Conservation (phyloP, 2,888 invertebrate genomes). For the Leptarthrus brevirostris region DNA sequence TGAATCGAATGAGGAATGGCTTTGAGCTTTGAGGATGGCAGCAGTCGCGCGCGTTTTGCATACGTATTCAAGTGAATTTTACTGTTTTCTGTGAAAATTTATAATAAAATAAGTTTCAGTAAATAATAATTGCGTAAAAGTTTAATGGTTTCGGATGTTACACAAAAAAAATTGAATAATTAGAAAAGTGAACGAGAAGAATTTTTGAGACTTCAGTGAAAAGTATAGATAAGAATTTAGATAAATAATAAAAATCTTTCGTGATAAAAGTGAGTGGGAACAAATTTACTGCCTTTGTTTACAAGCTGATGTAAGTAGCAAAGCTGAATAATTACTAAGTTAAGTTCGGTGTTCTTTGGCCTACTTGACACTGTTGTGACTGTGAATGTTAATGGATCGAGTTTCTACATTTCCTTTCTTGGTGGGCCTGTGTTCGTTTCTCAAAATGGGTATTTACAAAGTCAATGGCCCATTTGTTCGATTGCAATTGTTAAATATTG, state of each 20-base stretch:
- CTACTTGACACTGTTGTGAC: constrained; percentile 1
- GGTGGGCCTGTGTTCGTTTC: constrained; percentile 3
- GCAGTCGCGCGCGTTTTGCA: constrained; percentile 41
- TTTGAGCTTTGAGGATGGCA: not conserved
- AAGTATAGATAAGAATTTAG: not conserved
- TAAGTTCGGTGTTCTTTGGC: not conserved
- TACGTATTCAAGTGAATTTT: constrained; percentile 38
- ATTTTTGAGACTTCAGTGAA: not conserved
- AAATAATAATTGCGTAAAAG: not conserved
- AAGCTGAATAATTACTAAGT: not conserved
- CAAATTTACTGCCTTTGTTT: not conserved
- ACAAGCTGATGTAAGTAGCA: not conserved
- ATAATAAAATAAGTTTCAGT: constrained; percentile 1
- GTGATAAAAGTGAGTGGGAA: constrained; percentile 6
- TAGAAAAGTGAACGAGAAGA: not conserved
- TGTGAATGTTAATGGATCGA: not conserved
- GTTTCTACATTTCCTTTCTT: not conserved
- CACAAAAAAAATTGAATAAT: not conserved
- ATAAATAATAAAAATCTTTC: not conserved
- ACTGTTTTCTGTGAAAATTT: constrained; percentile 12
- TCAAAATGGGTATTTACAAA: too few relatives aligned
- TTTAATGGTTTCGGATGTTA: not conserved
- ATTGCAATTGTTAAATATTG: too few relatives aligned
- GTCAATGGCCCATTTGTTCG: too few relatives aligned
- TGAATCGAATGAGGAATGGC: constrained; percentile 23